phyloP scores from a whole-genome alignment of 2,113 vertebrate species.

The Nasalis larvatus region DNA sequence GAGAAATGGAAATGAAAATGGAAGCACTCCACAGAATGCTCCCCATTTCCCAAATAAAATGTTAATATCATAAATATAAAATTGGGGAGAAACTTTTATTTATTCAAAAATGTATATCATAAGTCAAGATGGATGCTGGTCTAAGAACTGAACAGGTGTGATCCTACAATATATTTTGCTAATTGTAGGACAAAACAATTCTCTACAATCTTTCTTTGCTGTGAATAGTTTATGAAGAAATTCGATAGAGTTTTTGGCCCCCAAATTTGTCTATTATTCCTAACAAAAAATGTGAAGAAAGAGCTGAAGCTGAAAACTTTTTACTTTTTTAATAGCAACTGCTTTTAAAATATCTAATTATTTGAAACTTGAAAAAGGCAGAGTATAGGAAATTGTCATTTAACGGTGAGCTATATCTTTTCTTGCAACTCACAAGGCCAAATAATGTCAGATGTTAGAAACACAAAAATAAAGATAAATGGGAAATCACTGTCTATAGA shows the following conservation, averaged over 20 bases:
- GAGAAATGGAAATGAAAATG: background rate
- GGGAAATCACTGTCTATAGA: background rate
- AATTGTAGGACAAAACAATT: background rate
- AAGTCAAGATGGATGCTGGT: background rate
- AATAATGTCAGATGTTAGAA: background rate
- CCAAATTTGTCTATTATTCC: background rate
- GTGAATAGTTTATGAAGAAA: background rate
- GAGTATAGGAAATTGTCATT: background rate
- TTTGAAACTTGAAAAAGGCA: background rate
- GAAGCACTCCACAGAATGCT: background rate
- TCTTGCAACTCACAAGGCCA: background rate
- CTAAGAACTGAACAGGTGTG: background rate
- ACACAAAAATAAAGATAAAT: background rate
- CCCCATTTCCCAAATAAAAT: background rate
- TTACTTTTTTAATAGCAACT: background rate
- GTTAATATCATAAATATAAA: background rate
- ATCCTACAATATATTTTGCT: background rate
- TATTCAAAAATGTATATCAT: background rate
- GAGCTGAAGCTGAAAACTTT: background rate
- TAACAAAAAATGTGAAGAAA: slow-evolving; percentile 13
- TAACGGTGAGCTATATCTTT: background rate
- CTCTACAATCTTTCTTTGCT: background rate
- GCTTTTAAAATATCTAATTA: background rate
- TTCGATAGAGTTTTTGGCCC: background rate
- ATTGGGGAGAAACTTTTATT: background rate